Base-by-base conservation (phyloP, 2,888 invertebrate genomes). In the Ophioninae sp. region DNA sequence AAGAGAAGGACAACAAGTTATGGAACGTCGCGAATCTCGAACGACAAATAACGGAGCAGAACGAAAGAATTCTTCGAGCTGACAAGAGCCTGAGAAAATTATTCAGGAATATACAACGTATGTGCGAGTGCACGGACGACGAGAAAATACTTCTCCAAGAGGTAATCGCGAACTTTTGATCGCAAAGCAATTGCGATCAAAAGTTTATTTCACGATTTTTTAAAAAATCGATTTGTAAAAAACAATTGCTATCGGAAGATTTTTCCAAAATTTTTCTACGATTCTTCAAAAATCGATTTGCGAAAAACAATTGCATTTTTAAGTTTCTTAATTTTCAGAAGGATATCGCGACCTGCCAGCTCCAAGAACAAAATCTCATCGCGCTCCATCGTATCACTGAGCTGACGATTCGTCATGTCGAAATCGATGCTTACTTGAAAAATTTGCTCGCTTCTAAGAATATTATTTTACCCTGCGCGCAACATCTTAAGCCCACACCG, bases 281-380 rank as follows among this genome's bases (percentile, higher is more conserved):
- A 30, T 30, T 30, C 3, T 30, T 30, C 30, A 3, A 30, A 30
- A 30, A 30, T 30, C 30, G 30, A 30, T 30, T 30, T 30, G 30
- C 3, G 30, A 30, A 30, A 30, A 30, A 30, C n/a, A 30, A 30
- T 30, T 30, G 30, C 30, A 13, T 50, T 57, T 21, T 41, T 87
- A 39, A 69, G 70, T 75, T 93, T 91, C 41, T 87, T 44, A 69
- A 73, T 75, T 93, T 91, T 67, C 87, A 95, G 94, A 93, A 93
- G 87, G 95, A 96, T 84, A 93, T 95, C 39, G 93, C 93, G 70
- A 91, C 95, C 10, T 93, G 94, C 21, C 95, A 95, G 87, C 87
- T 95, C n/a, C 94, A 94, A 88, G 94, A 95, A 82, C 93, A 94
- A 20, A 96, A 95, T 88, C 93, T 93, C 30, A 92, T 93, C 68